Percentiles rank a stretch among this genome's conserved stretches.
These are phyloP conservation scores for Drosophila obscura DNA, from an alignment of 1,140 invertebrate species.

Conservation along the genomic window DNA sequence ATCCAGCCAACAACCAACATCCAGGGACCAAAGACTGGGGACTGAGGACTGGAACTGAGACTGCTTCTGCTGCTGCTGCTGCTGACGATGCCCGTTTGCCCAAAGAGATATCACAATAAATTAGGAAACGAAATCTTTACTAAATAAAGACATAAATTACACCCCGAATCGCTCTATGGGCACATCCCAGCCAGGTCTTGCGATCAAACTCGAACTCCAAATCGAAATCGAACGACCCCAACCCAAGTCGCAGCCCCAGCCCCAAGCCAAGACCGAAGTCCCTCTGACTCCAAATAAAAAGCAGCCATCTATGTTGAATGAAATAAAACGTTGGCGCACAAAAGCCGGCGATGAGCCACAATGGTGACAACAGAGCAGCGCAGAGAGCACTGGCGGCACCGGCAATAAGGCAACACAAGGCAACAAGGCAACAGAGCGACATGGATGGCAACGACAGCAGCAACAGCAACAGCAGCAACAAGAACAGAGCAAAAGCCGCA, in stretches of 20 bases:
- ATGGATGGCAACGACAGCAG: conserved; percentile 2
- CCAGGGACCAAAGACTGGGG: not conserved
- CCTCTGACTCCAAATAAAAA: conserved; percentile 61
- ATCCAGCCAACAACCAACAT: not conserved
- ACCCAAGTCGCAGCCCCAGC: conserved; percentile 12
- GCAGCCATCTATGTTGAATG: conserved; percentile 73
- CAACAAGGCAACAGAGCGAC: conserved; percentile 23
- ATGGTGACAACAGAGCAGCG: conserved; percentile 66
- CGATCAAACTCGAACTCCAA: conserved; percentile 22
- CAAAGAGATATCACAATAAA: conserved; percentile 84
- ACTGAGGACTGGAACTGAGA: conserved; percentile 9
- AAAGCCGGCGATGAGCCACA: conserved; percentile 64
- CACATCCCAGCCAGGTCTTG: conserved; percentile 31
- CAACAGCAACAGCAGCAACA: not conserved
- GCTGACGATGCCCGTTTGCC: conserved; percentile 64
- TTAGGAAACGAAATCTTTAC: conserved; percentile 84
- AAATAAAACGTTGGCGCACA: conserved; percentile 72
- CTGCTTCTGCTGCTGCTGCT: conserved; percentile 38
- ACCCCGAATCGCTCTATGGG: conserved; percentile 76
- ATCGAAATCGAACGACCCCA: conserved; percentile 14
- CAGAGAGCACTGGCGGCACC: conserved; percentile 48
- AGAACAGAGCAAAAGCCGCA: not conserved
- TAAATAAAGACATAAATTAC: conserved; percentile 84
- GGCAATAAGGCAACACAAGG: conserved; percentile 23
- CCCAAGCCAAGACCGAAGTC: conserved; percentile 22